phyloP scores from a whole-genome alignment of 2,113 vertebrate species.

The Propithecus coquereli region DNA sequence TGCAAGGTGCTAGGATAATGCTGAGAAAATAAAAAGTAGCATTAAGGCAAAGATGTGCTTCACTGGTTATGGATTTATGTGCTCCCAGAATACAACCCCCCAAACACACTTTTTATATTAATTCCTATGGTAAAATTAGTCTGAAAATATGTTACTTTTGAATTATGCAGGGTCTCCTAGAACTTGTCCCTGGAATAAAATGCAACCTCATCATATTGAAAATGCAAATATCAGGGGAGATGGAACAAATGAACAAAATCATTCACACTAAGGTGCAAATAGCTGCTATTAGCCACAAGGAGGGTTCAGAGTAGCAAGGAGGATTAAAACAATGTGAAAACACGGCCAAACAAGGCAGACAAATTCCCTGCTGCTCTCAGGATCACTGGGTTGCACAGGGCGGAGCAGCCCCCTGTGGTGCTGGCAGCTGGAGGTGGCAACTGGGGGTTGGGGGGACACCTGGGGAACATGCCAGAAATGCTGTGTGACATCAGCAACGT shows the following conservation, averaged over 20 bases:
- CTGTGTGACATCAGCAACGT: too few relatives aligned
- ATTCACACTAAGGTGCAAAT: neutral
- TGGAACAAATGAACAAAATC: conserved; percentile 32
- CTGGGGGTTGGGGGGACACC: neutral
- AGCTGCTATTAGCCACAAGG: neutral
- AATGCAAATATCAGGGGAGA: conserved; percentile 39
- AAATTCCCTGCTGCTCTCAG: neutral
- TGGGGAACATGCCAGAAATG: neutral
- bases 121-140: conserved; percentile 53
- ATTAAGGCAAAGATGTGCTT: conserved; percentile 53
- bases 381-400: neutral
- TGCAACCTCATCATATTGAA: conserved; percentile 36
- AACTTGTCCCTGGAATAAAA: conserved; percentile 35
- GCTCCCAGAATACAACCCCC: neutral
- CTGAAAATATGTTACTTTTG: conserved; percentile 48
- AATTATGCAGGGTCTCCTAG: conserved; percentile 58
- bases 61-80: conserved; percentile 40
- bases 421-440: too few relatives aligned
- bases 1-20: conserved; percentile 31
- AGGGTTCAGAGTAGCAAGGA: neutral
- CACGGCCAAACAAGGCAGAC: neutral
- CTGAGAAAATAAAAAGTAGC: conserved; percentile 70
- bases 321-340: neutral
- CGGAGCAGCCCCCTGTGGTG: fast-evolving
- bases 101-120: neutral